Evolutionary conservation across 2,797 vertebrate species (phyloP).

Genomic region (Champsocephalus gunnari): DNA sequence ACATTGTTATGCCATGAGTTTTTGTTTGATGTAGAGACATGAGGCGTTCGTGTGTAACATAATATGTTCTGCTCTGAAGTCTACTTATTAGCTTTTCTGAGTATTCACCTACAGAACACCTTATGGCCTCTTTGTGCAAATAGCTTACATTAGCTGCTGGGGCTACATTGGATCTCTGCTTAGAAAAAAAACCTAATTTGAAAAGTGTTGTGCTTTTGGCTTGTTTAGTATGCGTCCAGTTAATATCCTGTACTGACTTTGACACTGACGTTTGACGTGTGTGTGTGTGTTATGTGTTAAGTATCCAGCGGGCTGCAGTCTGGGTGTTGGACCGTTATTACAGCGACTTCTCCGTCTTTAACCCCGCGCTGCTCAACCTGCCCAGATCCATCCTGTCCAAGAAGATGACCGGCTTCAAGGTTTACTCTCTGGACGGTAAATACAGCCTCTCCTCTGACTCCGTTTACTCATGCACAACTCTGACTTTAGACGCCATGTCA

Average conservation of each 20-base stretch:
- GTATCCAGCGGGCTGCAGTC: constrained; percentile 94
- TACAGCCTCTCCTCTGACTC: background rate
- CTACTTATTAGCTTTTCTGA: no score
- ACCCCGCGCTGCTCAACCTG: constrained; percentile 95
- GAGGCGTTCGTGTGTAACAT: no score
- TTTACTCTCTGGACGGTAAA: constrained; percentile 91
- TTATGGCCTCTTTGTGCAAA: background rate
- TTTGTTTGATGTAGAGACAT: background rate
- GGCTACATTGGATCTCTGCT: background rate
- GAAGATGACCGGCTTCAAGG: constrained; percentile 98
- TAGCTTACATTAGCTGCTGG: background rate
- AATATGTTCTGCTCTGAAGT: no score
- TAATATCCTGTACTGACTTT: background rate
- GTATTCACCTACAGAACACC: no score
- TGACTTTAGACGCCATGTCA: background rate
- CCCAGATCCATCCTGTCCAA: constrained; percentile 97
- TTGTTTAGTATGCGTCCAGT: background rate
- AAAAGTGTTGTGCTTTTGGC: background rate
- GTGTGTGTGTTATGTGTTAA: constrained; percentile 61
- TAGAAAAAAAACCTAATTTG: background rate
- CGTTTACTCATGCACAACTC: background rate
- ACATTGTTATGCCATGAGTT: no score
- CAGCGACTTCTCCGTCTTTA: constrained; percentile 96
- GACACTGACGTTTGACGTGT: background rate
- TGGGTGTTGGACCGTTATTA: constrained; percentile 98